Base-by-base conservation (phyloP, 1,140 invertebrate genomes). In the Ectropis grisescens region DNA sequence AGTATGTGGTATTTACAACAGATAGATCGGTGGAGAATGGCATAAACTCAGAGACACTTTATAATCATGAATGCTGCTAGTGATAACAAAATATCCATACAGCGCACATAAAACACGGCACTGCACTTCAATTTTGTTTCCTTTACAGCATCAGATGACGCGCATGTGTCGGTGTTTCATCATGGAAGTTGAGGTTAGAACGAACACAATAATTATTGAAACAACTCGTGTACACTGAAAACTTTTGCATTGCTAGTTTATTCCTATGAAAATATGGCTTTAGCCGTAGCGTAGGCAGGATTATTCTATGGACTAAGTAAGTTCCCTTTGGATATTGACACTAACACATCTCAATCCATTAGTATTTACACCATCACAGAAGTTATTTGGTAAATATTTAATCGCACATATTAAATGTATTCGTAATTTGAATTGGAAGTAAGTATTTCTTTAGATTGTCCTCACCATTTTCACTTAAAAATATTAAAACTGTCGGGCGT, bases 121-220 rank as follows among this genome's bases (percentile, higher is more conserved):
- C 44, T 47, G 48, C 41, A 44, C 30, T 47, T 58, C 43, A 29
- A 41, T 48, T 44, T 45, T 51, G 50, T 15, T 47, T 59, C 62
- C 47, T 53, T 47, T 31, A 37, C 58, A 64, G 60, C 62, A 58
- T 86, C 85, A 87, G 83, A 86, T 86, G 85, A 86, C 85, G 85
- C 85, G 85, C 86, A 87, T 86, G 85, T 88, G 84, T 83, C 84
- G 47, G 52, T 66, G 56, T 79, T 74, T 87, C 85, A 86, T 87
- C 85, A 83, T 54, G 41, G 49, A 31, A 31, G 29, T 12, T 35
- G 23, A 25, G 7, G 12, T 26, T 32, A 26, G 2, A 40, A 40
- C 24, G 25, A 31, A 31, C 16, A 22, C 12, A 10, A 15, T 9
- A 12, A 10, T 13, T 25, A 15, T 24, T 24, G 14, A n/a, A 14